phyloP scores from a whole-genome alignment of 2,797 vertebrate species.

The Percopsis omiscomaycus region DNA sequence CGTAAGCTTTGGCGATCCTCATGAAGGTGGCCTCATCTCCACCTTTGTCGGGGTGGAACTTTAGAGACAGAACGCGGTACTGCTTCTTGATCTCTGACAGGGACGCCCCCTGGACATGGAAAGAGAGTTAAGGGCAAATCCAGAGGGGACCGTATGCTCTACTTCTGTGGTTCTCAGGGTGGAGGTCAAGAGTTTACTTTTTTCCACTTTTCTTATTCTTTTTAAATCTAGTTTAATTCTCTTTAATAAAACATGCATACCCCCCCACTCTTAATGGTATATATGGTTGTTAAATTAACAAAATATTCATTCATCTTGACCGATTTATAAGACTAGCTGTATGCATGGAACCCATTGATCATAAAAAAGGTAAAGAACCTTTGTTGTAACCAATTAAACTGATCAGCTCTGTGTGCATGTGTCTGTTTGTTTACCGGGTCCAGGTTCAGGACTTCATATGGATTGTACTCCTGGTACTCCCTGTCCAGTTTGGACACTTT shows the following conservation, averaged over 20 bases:
- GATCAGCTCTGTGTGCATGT: not conserved
- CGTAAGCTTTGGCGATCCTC: conserved; percentile 96
- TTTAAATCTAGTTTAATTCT: too few relatives aligned
- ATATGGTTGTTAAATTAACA: too few relatives aligned
- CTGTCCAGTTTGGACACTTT: conserved; percentile 98
- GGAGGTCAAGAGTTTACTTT: too few relatives aligned
- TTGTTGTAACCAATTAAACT: not conserved
- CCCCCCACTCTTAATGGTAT: too few relatives aligned
- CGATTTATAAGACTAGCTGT: too few relatives aligned
- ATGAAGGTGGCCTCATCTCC: conserved; percentile 96
- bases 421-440: conserved; percentile 83
- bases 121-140: conserved; percentile 2
- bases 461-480: conserved; percentile 99
- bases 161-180: not conserved
- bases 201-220: too few relatives aligned
- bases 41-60: conserved; percentile 95
- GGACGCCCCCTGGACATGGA: conserved; percentile 83
- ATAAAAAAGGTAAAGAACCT: not conserved
- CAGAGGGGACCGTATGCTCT: not conserved
- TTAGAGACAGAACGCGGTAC: conserved; percentile 91
- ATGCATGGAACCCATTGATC: too few relatives aligned
- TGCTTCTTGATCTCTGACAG: conserved; percentile 94
- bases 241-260: too few relatives aligned
- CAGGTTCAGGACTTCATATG: conserved; percentile 94
- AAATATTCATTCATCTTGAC: too few relatives aligned